Base-by-base conservation (phyloP, 2,888 invertebrate genomes). In the Tetrapedia diversipes region DNA sequence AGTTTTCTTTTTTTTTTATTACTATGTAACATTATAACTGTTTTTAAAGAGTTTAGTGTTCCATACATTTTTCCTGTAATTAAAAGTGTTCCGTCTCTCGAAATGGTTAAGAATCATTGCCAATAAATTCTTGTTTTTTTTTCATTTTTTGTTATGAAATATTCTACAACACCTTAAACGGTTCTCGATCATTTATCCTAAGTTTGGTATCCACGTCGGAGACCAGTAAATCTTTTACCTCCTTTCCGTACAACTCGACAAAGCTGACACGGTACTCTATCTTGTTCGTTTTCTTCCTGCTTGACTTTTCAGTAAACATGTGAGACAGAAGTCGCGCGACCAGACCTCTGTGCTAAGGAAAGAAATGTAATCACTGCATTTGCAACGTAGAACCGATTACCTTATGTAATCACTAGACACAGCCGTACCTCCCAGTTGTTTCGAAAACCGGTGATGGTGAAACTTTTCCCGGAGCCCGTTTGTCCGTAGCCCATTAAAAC, bases 291-390 rank as follows among this genome's bases (percentile, higher is more conserved):
- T 77, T 82, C 57, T 86, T 87, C 45, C 86, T 82, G 1, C 77
- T 72, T 24, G 80, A 78, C 75, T 90, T 91, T 34, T 89, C 77
- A 39, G 80, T 45, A 56, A 92, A 90, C 71, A 93, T 81, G 57
- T 90, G 88, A 32, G 88, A 80, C 32, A 92, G 80, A 19, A 92
- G 66, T 79, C 93, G 88, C 11, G 92, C 90, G n/a, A 90, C 84
- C 41, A 93, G 82, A 4, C 93, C 93, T 79, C 91, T 89, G 79
- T 91, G 90, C 93, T 94, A 74, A 67, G 89, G 89, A 68, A 66
- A 68, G 51, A 29, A 76, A 68, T 57, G 61, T 71, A 43, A 65
- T 69, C 56, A 43, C 39, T 64, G 41, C 10, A 34, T 67, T 43
- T 57, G 27, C 19, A 22, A 22, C 6, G n/a, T 39, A 39, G 16